Conservation (phyloP, 1,140 invertebrate species). For the Ruditapes philippinarum region DNA sequence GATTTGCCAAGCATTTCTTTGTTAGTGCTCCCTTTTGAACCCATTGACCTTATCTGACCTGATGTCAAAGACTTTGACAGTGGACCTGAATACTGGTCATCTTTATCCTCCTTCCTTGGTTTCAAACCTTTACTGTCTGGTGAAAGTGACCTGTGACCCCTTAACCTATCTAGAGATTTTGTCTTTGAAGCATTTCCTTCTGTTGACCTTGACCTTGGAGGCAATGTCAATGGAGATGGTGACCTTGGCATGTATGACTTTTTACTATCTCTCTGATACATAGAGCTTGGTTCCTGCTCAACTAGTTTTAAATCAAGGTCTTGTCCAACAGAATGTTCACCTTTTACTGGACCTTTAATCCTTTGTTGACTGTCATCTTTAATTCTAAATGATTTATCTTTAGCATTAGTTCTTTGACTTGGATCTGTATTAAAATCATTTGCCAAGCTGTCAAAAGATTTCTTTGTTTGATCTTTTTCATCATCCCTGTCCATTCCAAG, state of each 20-base stretch:
- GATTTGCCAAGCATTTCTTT: constrained; percentile 55
- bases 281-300: constrained; percentile 1
- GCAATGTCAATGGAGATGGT: constrained; percentile 47
- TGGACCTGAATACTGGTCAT: neutral
- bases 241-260: constrained; percentile 46
- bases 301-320: neutral
- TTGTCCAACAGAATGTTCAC: constrained; percentile 41
- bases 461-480: neutral
- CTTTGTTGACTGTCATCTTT: neutral
- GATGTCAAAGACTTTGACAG: constrained; percentile 63
- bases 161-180: constrained; percentile 9
- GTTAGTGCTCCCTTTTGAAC: constrained; percentile 24
- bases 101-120: neutral
- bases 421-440: constrained; percentile 29
- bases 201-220: constrained; percentile 37
- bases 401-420: neutral
- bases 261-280: neutral
- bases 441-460: constrained; percentile 2
- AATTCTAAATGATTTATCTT: constrained; percentile 32
- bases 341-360: constrained; percentile 52
- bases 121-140: neutral
- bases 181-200: constrained; percentile 2
- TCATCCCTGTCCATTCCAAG: neutral
- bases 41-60: constrained; percentile 52
- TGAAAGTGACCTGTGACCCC: constrained; percentile 48